phyloP scores from a whole-genome alignment of 2,113 vertebrate genomes.

The Centropristis striata region DNA sequence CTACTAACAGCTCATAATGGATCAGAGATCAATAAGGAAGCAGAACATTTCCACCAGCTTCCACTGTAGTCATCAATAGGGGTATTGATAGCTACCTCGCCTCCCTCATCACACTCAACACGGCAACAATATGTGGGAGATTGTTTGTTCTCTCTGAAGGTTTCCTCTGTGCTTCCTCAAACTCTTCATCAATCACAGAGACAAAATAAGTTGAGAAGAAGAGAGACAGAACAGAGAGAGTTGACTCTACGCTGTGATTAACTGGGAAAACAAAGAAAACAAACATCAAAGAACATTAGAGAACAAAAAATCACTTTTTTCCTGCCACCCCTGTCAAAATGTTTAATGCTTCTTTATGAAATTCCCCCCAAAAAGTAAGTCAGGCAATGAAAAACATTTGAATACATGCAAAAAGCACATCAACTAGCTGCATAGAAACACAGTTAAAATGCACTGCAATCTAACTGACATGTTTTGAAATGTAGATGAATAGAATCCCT shows the following conservation, averaged over 20 bases:
- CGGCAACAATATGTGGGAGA: conserved; percentile 61
- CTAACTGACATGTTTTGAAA: conserved; percentile 17
- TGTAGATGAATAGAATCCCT: background rate
- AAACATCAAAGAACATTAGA: conserved; percentile 50
- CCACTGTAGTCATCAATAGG: conserved; percentile 71
- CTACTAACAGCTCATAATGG: conserved; percentile 75
- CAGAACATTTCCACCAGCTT: conserved; percentile 74
- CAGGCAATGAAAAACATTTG: background rate
- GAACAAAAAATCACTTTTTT: conserved; percentile 19
- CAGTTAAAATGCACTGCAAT: conserved; percentile 3
- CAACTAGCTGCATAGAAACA: conserved; percentile 9
- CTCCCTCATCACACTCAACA: conserved; percentile 57
- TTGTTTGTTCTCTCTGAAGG: conserved; percentile 49
- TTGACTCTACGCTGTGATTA: conserved; percentile 50
- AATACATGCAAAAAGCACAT: background rate
- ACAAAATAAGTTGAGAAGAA: conserved; percentile 34
- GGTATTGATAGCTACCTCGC: conserved; percentile 65
- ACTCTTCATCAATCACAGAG: conserved; percentile 62
- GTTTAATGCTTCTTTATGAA: conserved; percentile 17
- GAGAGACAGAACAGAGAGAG: conserved; percentile 18
- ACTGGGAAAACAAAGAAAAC: conserved; percentile 39
- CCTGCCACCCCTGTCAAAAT: conserved; percentile 11
- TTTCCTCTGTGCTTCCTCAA: conserved; percentile 36
- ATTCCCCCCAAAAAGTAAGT: conserved; percentile 29
- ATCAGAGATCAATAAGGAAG: conserved; percentile 76